These are phyloP conservation scores for Schlechtendalia chinensis DNA, from an alignment of 1,140 invertebrate genomes.

Conservation along the genomic window DNA sequence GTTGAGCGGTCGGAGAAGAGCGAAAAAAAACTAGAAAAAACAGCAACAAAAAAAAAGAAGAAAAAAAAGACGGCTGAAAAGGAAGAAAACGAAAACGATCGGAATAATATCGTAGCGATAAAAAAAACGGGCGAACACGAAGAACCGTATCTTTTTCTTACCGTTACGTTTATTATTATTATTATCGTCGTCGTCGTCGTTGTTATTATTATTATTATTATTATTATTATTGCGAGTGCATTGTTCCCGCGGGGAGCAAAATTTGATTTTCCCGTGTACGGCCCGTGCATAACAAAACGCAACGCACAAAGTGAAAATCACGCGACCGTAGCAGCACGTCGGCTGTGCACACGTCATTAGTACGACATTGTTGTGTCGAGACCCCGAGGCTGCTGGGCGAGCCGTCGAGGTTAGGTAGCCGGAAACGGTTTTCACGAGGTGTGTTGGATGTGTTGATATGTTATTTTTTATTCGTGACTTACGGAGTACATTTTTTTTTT, in stretches of 20 bases:
- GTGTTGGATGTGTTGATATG: too few species aligned
- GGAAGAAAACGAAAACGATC: slow-evolving; percentile 6
- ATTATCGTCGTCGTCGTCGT: too few species aligned
- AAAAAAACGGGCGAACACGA: background rate
- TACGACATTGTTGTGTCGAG: slow-evolving; percentile 4
- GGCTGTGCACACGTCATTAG: slow-evolving; percentile 9
- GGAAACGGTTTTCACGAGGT: too few species aligned
- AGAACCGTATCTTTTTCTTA: background rate
- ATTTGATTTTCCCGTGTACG: slow-evolving; percentile 30
- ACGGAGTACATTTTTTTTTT: too few species aligned
- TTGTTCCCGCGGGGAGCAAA: slow-evolving; percentile 18
- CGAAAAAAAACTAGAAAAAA: too few species aligned
- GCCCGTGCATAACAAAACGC: slow-evolving; percentile 25
- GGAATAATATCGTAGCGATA: slow-evolving; percentile 20
- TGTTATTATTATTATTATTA: slow-evolving; percentile 17
- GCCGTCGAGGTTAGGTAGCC: background rate
- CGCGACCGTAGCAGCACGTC: background rate
- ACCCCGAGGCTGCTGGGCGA: too few species aligned
- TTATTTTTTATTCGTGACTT: too few species aligned
- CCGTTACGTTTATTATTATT: slow-evolving; percentile 12
- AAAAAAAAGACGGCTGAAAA: too few species aligned
- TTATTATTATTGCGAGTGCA: slow-evolving; percentile 31
- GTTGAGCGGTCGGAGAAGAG: background rate
- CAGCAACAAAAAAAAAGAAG: too few species aligned
- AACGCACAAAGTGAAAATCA: slow-evolving; percentile 22